A percentile compares a stretch with the other conserved stretches of the same genome.
These are phyloP conservation scores for Globodera rostochiensis DNA, from an alignment of 1,140 invertebrate genomes.

Conservation along the genomic window DNA sequence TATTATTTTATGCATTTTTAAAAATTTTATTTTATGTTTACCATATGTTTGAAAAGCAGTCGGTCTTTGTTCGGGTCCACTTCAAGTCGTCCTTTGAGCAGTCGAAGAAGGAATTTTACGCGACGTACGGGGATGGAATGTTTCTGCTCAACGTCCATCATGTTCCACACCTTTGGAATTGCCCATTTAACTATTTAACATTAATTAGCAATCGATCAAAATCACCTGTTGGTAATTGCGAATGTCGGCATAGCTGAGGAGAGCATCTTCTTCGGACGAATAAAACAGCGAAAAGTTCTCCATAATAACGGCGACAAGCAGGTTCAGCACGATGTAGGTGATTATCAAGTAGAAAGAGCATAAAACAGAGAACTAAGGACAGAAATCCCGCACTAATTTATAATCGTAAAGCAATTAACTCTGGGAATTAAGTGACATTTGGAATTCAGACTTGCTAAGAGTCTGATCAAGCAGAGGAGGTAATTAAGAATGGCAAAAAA, in stretches of 20 bases:
- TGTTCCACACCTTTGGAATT: slow-evolving; percentile 82
- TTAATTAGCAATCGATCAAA: background rate
- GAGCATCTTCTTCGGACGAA: slow-evolving; percentile 98
- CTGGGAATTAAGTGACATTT: too few species aligned
- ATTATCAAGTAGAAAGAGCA: slow-evolving; percentile 99
- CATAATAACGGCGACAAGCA: slow-evolving; percentile 99
- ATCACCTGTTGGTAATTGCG: slow-evolving; percentile 88
- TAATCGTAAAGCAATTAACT: too few species aligned
- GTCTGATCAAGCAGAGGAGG: background rate
- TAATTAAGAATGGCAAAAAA: background rate
- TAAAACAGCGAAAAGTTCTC: slow-evolving; percentile 99
- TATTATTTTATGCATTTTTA: background rate
- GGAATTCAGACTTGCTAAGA: too few species aligned
- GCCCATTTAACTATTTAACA: background rate
- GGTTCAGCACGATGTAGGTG: slow-evolving; percentile 97
- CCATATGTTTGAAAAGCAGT: slow-evolving; percentile 96
- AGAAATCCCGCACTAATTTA: background rate
- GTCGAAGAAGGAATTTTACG: slow-evolving; percentile 73
- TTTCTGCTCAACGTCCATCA: slow-evolving; percentile 95
- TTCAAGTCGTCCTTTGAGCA: slow-evolving; percentile 82
- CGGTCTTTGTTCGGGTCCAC: slow-evolving; percentile 97
- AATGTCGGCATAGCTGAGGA: slow-evolving; percentile 88
- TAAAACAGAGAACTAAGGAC: slow-evolving; percentile 78
- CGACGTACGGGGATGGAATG: slow-evolving; percentile 87
- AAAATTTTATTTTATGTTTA: background rate